Percentiles rank a stretch among this genome's conserved stretches.
phyloP scores from a whole-genome alignment of 2,888 invertebrate species.

The Netelia fuscicornis region DNA sequence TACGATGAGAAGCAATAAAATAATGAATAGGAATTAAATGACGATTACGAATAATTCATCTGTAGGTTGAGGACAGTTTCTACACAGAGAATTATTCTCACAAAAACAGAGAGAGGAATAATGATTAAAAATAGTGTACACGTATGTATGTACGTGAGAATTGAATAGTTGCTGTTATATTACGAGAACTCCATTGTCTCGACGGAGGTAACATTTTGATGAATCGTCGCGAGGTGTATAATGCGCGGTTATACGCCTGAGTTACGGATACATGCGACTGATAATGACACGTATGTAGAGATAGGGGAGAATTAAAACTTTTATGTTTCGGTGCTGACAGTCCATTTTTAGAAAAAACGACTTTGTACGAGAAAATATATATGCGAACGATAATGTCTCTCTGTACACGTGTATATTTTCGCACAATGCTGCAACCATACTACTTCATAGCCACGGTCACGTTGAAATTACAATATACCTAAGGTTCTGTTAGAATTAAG shows the following conservation, averaged over 20 bases:
- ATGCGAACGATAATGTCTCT: not conserved
- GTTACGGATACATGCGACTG: not conserved
- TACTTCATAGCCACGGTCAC: slow-evolving; percentile 38
- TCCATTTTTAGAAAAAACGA: slow-evolving; percentile 6
- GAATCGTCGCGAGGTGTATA: slow-evolving; percentile 6
- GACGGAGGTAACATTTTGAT: slow-evolving; percentile 1
- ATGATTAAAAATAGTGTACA: not conserved
- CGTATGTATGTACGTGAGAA: not conserved
- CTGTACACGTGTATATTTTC: not conserved
- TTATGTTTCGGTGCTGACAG: slow-evolving; percentile 16
- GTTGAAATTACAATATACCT: slow-evolving; percentile 54
- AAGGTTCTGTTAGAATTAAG: slow-evolving; percentile 36
- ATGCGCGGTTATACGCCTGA: slow-evolving; percentile 4
- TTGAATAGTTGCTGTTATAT: slow-evolving; percentile 11
- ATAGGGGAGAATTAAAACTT: not conserved
- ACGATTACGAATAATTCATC: not conserved
- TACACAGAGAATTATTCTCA: not conserved
- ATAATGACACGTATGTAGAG: not conserved
- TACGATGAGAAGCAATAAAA: not conserved
- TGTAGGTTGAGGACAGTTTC: not conserved
- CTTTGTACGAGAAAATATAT: not conserved
- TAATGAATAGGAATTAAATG: not conserved
- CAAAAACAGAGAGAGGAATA: not conserved
- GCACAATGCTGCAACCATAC: slow-evolving; percentile 65
- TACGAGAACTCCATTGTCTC: slow-evolving; percentile 9